phyloP scores from a whole-genome alignment of 2,797 vertebrate genomes.

The Rachycentron canadum region DNA sequence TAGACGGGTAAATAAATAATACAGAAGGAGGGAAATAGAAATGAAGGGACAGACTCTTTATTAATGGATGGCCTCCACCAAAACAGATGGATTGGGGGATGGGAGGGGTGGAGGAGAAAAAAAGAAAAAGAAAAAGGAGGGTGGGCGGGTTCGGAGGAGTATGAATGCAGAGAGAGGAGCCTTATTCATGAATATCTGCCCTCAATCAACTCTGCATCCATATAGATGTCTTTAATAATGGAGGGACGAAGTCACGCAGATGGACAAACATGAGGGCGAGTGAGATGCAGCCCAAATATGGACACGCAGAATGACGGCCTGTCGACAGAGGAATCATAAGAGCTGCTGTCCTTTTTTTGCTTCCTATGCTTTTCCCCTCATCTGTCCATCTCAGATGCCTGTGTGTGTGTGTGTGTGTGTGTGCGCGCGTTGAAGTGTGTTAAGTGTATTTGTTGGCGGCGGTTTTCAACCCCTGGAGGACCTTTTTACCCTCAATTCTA shows the following conservation, averaged over 20 bases:
- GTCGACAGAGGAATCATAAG: constrained; percentile 17
- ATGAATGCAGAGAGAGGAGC: constrained; percentile 4
- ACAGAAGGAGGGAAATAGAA: constrained; percentile 64
- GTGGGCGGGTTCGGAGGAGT: constrained; percentile 1
- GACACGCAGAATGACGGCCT: constrained; percentile 27
- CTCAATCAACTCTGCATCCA: constrained; percentile 19
- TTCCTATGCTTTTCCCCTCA: constrained; percentile 13
- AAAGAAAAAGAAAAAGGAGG: constrained; percentile 18
- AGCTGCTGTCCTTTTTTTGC: constrained; percentile 17
- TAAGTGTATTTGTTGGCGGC: constrained; percentile 36
- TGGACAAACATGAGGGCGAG: constrained; percentile 27
- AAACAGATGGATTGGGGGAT: constrained; percentile 75
- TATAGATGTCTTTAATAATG: constrained; percentile 50
- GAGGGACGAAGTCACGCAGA: constrained; percentile 23
- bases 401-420: constrained; percentile 7
- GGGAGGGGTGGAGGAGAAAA: constrained; percentile 43
- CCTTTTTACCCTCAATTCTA: constrained; percentile 12
- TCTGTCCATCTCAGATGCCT: constrained; percentile 29
- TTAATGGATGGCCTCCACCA: constrained; percentile 79
- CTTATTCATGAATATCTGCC: constrained; percentile 37
- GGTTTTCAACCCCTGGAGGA: constrained; percentile 45
- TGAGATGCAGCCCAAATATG: constrained; percentile 13
- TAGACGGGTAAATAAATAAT: constrained; percentile 78
- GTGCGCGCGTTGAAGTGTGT: constrained; percentile 6
- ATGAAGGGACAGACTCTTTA: constrained; percentile 71